Conservation (phyloP, 2,888 invertebrate genomes). For the Trachelus troglodyta region DNA sequence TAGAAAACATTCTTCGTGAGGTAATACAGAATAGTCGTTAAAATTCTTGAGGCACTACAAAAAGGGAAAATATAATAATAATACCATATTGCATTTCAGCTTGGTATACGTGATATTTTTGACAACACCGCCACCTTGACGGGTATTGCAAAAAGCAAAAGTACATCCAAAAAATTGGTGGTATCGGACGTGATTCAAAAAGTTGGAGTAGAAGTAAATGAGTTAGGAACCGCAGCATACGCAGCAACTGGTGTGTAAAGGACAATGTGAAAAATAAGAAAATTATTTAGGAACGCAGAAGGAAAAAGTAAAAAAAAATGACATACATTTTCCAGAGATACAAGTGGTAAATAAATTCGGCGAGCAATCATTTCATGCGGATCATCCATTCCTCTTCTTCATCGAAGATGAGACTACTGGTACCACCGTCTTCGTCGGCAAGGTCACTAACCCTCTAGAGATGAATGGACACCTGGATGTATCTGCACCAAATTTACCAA, state of each 20-base stretch:
- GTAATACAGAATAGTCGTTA: constrained; percentile 62
- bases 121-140: constrained; percentile 77
- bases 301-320: background rate
- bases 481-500: too few relatives aligned
- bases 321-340: constrained; percentile 68
- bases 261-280: too few relatives aligned
- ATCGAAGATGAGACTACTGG: constrained; percentile 81
- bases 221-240: constrained; percentile 78
- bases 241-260: constrained; percentile 74
- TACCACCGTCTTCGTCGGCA: constrained; percentile 81
- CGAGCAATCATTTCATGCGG: constrained; percentile 74
- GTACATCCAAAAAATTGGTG: constrained; percentile 67
- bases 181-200: constrained; percentile 81
- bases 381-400: constrained; percentile 83
- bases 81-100: constrained; percentile 59
- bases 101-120: constrained; percentile 81
- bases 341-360: constrained; percentile 80
- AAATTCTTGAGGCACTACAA: background rate
- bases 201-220: constrained; percentile 81
- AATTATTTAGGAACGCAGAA: background rate
- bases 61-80: background rate
- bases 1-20: constrained; percentile 73
- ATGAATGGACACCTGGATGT: constrained; percentile 46
- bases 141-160: constrained; percentile 74
- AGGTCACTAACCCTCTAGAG: constrained; percentile 74